Conservation (phyloP, 1,140 invertebrate genomes). For the Nebria ingens region DNA sequence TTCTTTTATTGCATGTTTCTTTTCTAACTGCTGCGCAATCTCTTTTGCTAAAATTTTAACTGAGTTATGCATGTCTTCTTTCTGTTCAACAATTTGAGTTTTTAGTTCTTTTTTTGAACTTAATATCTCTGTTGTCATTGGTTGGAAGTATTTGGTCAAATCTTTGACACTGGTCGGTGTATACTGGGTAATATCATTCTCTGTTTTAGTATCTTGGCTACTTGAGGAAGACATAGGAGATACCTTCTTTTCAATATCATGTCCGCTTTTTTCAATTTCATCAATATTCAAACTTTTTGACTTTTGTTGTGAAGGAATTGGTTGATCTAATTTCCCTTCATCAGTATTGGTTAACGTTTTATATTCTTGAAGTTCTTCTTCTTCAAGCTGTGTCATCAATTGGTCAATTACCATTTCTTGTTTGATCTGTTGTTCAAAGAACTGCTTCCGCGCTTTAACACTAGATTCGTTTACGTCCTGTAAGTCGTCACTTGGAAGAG, state of each 20-base stretch:
- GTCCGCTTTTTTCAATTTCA: slow-evolving; percentile 16
- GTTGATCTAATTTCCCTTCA: neutral
- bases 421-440: slow-evolving; percentile 39
- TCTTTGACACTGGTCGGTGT: slow-evolving; percentile 16
- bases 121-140: neutral
- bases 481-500: slow-evolving; percentile 36
- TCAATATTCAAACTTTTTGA: slow-evolving; percentile 16
- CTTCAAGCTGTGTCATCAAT: slow-evolving; percentile 35
- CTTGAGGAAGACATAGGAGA: neutral
- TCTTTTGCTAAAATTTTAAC: neutral
- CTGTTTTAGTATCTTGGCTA: neutral
- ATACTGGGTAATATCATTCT: slow-evolving; percentile 1
- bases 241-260: slow-evolving; percentile 1
- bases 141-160: slow-evolving; percentile 20
- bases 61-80: neutral
- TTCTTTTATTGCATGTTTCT: slow-evolving; percentile 15
- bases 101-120: slow-evolving; percentile 13
- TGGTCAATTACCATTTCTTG: slow-evolving; percentile 40
- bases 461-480: slow-evolving; percentile 30
- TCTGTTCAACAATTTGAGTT: slow-evolving; percentile 13
- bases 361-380: slow-evolving; percentile 41
- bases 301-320: slow-evolving; percentile 7
- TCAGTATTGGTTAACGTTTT: slow-evolving; percentile 23
- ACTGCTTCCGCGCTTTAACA: slow-evolving; percentile 34
- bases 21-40: slow-evolving; percentile 1